Evolutionary conservation across 2,113 vertebrate species (phyloP).

Genomic region (Campylomormyrus numenius): DNA sequence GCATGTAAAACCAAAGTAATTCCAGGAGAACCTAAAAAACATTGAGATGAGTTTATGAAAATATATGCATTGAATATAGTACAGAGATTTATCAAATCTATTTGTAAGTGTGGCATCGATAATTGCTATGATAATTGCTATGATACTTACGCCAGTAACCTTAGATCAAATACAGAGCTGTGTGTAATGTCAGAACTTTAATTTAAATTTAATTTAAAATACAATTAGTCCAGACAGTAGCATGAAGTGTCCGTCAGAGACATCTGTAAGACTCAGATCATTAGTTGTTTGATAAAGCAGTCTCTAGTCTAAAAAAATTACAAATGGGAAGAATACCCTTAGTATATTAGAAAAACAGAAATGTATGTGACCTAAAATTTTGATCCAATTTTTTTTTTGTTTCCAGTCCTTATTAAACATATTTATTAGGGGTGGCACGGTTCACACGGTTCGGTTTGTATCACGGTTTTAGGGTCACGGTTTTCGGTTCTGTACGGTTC

Average conservation of each 20-base stretch:
- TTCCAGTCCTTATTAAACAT: not conserved
- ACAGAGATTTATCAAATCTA: not conserved
- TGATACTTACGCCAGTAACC: not conserved
- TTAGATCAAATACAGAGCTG: not conserved
- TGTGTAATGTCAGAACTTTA: not conserved
- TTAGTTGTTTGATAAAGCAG: not conserved
- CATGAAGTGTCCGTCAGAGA: not conserved
- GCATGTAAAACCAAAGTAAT: not conserved
- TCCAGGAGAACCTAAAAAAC: not conserved
- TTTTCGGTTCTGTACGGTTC: too few relatives aligned
- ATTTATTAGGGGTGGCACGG: not conserved
- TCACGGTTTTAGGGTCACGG: too few relatives aligned
- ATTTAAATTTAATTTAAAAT: not conserved
- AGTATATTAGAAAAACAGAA: not conserved
- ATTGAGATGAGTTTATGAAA: not conserved
- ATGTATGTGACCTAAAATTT: too few relatives aligned
- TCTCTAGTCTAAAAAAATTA: not conserved
- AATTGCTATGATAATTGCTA: not conserved
- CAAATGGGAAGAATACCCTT: not conserved
- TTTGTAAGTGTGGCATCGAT: not conserved
- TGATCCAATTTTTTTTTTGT: not conserved
- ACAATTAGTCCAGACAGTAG: not conserved
- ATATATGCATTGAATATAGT: not conserved
- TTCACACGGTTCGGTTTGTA: too few relatives aligned
- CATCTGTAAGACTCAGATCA: not conserved